A percentile compares a stretch with the other conserved stretches of the same genome.
Conservation (phyloP, 2,797 vertebrate species). For the Pseudomugil tenellus region DNA sequence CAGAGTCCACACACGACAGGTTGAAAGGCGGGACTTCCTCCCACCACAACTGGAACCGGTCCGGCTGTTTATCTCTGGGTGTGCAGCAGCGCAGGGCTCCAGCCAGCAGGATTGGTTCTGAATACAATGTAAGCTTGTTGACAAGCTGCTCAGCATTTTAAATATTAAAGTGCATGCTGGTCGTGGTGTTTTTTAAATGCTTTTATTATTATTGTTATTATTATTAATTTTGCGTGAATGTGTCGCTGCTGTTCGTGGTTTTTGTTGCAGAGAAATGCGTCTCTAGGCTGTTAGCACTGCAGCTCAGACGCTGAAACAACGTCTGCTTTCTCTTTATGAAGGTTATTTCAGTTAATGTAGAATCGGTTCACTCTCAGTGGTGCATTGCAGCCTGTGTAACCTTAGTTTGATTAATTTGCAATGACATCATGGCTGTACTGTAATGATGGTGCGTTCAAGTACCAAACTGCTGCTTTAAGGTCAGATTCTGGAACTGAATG, state of each 20-base stretch:
- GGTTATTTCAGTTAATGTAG: not conserved
- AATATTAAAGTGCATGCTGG: not conserved
- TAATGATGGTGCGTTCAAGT: constrained; percentile 1
- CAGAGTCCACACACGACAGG: not conserved
- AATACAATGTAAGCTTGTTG: constrained; percentile 70
- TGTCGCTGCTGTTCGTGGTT: not conserved
- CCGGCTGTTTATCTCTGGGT: constrained; percentile 55
- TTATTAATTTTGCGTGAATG: not conserved
- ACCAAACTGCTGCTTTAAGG: constrained; percentile 2
- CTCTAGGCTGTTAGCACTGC: constrained; percentile 29
- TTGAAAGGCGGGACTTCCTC: constrained; percentile 72
- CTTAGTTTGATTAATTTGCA: not conserved
- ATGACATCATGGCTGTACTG: constrained; percentile 27
- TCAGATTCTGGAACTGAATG: not conserved
- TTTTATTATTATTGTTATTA: not conserved
- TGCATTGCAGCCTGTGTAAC: not conserved
- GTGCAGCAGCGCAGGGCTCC: constrained; percentile 36
- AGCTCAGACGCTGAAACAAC: constrained; percentile 14
- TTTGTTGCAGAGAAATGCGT: constrained; percentile 34
- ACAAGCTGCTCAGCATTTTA: constrained; percentile 4
- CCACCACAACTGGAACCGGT: constrained; percentile 6
- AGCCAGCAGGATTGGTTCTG: constrained; percentile 47
- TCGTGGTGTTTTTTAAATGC: not conserved
- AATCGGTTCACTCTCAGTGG: not conserved
- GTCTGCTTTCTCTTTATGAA: not conserved